Conservation (phyloP, 2,797 vertebrate genomes). For the Siniperca undulata region DNA sequence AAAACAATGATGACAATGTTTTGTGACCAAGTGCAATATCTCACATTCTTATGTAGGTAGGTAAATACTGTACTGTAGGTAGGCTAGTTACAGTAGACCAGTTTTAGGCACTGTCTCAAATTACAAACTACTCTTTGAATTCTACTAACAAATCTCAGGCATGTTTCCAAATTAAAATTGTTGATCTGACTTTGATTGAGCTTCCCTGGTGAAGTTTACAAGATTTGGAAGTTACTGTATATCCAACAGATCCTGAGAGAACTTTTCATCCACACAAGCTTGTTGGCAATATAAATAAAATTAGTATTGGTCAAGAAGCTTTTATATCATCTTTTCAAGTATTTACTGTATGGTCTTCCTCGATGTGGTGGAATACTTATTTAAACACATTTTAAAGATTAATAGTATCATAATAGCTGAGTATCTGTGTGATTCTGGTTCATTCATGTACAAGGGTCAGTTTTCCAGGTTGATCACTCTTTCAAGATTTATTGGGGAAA, state of each 20-base stretch:
- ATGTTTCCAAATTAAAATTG: constrained; percentile 13
- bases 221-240: not conserved
- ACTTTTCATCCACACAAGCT: not conserved
- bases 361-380: constrained; percentile 2
- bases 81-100: constrained; percentile 41
- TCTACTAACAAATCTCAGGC: constrained; percentile 59
- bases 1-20: constrained; percentile 62
- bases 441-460: not conserved
- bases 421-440: not conserved
- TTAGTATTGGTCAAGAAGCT: not conserved
- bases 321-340: constrained; percentile 1
- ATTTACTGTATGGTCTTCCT: constrained; percentile 35
- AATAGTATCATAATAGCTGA: not conserved
- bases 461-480: not conserved
- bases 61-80: constrained; percentile 58
- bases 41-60: constrained; percentile 70
- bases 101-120: constrained; percentile 69
- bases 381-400: not conserved
- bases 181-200: constrained; percentile 24
- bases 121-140: constrained; percentile 54
- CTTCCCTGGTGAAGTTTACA: constrained; percentile 1
- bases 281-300: not conserved
- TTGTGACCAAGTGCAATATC: constrained; percentile 87
- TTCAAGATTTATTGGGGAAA: constrained; percentile 5
- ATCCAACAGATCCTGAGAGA: constrained; percentile 3